Evolutionary conservation across 2,888 invertebrate genomes (phyloP).

Genomic region (Papilio gigon): DNA sequence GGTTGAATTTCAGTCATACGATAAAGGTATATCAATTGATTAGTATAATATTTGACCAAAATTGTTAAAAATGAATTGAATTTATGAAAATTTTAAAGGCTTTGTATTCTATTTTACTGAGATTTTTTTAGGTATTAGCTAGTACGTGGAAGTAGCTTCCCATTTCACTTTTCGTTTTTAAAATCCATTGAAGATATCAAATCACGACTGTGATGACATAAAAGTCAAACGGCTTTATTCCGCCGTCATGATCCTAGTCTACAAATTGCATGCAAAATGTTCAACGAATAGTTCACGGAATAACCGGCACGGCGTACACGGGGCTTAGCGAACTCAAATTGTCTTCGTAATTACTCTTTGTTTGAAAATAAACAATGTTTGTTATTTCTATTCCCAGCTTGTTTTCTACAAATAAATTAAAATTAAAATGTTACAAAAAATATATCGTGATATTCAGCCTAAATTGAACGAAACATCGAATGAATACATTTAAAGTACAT

Average conservation of each 20-base stretch:
- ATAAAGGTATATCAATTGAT: neutral
- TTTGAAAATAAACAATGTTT: slow-evolving; percentile 12
- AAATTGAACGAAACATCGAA: too few species aligned
- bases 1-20: neutral
- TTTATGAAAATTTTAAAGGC: neutral
- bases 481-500: too few species aligned
- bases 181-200: slow-evolving; percentile 26
- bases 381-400: neutral
- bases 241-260: slow-evolving; percentile 43
- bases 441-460: too few species aligned
- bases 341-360: slow-evolving; percentile 41
- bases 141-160: neutral
- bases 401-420: neutral
- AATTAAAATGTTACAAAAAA: neutral
- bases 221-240: slow-evolving; percentile 27
- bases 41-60: neutral
- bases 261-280: slow-evolving; percentile 48
- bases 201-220: slow-evolving; percentile 18
- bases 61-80: neutral
- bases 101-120: neutral
- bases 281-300: slow-evolving; percentile 42
- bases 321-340: slow-evolving; percentile 29
- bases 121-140: too few species aligned
- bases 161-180: neutral
- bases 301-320: slow-evolving; percentile 27